A percentile compares a stretch with the other conserved stretches of the same genome.
Evolutionary conservation across 1,140 invertebrate genomes (phyloP).

Genomic region (Halesus radiatus): DNA sequence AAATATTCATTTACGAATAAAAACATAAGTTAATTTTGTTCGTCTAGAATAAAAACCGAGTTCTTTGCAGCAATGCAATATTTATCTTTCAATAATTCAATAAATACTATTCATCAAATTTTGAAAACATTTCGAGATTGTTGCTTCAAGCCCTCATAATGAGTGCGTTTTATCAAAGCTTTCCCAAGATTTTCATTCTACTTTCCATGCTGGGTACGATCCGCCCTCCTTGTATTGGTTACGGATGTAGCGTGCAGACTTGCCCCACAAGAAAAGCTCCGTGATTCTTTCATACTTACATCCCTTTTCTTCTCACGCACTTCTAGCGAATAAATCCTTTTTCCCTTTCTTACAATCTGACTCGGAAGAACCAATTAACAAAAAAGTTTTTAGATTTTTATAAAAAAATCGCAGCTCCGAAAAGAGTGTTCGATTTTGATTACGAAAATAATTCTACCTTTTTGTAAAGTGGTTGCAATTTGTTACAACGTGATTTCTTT

Average conservation of each 20-base stretch:
- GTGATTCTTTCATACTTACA: constrained; percentile 12
- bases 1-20: no score
- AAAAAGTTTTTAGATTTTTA: neutral
- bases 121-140: no score
- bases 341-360: constrained; percentile 14
- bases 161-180: no score
- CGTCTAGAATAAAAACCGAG: no score
- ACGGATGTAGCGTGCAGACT: constrained; percentile 38
- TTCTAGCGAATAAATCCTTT: neutral
- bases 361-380: neutral
- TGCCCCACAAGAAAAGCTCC: constrained; percentile 17
- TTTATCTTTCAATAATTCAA: no score
- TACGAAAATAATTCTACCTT: neutral
- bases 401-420: neutral
- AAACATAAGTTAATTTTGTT: no score
- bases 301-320: constrained; percentile 16
- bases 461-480: neutral
- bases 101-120: no score
- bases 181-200: neutral
- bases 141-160: no score
- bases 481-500: neutral
- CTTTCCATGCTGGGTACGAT: constrained; percentile 14
- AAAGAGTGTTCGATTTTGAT: neutral
- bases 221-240: constrained; percentile 7
- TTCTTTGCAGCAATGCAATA: no score